Base-by-base conservation (phyloP, 2,113 vertebrate genomes). In the Nanorana parkeri region DNA sequence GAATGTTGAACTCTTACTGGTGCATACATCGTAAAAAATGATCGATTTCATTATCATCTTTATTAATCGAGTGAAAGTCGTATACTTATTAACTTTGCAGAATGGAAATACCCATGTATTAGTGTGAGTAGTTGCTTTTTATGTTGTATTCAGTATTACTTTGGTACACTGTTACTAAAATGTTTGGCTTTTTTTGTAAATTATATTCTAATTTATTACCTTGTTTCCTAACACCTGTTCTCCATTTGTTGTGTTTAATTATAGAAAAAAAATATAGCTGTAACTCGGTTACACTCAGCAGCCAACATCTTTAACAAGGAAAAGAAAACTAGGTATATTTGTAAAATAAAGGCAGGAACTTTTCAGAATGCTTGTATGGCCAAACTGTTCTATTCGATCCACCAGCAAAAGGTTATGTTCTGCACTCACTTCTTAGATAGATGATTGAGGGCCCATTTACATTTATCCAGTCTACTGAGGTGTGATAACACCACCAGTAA, bases 161-260 rank as follows among this genome's bases (percentile, higher is more conserved):
- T 96, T 96, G 95, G 94, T 96, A 96, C 96, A 97, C 95, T 98
- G 96, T 97, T 98, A 95, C 94, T 93, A 93, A 93, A 94, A 94
- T 93, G 90, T 91, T 93, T 93, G 94, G 91, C 89, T 93, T 95
- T 66, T n/a, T 94, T 95, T 97, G 96, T 98, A 97, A 98, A 96
- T 99, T 96, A 97, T 98, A 97, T 97, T 95, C 95, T 99, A 97
- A 99, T 99, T 99, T 99, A 98, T 98, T 99, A 94, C 94, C 87
- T 92, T 94, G 94, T 95, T 95, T 96, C 89, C 92, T 94, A 94
- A 94, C 96, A 96, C 95, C 90, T 95, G 95, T 95, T 89, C 89
- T 95, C 93, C 93, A 89, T 96, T 92, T 92, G 93, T 95, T 95
- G 93, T 95, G 92, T 93, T 86, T 92, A 89, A 96, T 95, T 93